These are phyloP conservation scores for Hapalemur alaotrensis DNA, from an alignment of 2,797 vertebrate species.

Conservation along the genomic window DNA sequence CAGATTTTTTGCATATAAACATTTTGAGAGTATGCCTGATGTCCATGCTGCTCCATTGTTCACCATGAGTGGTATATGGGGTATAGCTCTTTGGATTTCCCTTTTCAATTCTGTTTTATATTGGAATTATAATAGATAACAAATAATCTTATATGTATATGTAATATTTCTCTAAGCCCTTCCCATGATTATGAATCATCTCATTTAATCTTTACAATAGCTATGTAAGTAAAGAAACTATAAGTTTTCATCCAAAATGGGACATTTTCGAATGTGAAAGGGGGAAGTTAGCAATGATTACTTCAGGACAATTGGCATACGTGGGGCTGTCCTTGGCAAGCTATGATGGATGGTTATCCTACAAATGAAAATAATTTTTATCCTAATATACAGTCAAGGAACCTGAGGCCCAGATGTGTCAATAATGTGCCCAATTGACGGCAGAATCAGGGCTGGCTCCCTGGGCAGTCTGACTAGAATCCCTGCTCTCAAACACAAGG, in stretches of 20 bases:
- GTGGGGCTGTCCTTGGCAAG: background rate
- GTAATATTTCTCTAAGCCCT: background rate
- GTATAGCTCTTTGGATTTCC: background rate
- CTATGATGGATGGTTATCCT: background rate
- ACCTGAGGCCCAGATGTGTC: background rate
- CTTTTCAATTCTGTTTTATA: background rate
- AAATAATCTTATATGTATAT: background rate
- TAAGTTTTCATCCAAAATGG: background rate
- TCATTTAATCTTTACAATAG: background rate
- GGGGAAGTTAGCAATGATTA: background rate
- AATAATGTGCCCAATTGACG: background rate
- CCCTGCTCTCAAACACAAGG: background rate
- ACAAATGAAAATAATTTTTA: background rate
- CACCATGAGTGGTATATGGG: background rate
- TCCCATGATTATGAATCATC: background rate
- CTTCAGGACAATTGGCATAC: background rate
- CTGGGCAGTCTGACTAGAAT: background rate
- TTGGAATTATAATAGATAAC: background rate
- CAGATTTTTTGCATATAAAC: background rate
- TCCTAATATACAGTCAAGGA: background rate
- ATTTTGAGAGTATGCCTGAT: background rate
- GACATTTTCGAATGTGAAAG: background rate
- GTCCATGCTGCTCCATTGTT: accelerated
- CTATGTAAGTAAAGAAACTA: background rate
- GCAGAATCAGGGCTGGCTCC: background rate